Evolutionary conservation across 2,888 invertebrate genomes (phyloP).

Genomic region (Mycalesis mineus): DNA sequence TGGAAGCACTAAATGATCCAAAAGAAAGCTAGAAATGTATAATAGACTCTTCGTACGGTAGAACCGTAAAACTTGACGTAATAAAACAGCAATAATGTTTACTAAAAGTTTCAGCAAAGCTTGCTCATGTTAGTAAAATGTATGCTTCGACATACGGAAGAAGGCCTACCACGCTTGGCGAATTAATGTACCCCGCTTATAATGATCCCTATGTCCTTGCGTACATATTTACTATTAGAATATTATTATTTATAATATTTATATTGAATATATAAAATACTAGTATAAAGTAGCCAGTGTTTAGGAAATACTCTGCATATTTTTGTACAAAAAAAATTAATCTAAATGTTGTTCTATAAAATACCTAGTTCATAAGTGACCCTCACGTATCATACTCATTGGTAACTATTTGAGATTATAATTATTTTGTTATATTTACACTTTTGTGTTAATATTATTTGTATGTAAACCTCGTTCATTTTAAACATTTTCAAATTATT

Average conservation of each 20-base stretch:
- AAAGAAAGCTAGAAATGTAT: conserved; percentile 3
- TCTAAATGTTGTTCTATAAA: conserved; percentile 43
- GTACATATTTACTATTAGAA: conserved; percentile 32
- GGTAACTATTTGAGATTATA: conserved; percentile 50
- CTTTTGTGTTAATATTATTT: no score
- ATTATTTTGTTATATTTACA: conserved; percentile 29
- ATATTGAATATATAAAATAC: conserved; percentile 34
- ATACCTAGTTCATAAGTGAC: conserved; percentile 36
- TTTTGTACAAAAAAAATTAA: conserved; percentile 60
- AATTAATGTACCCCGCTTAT: conserved; percentile 4
- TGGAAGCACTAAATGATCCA: not conserved
- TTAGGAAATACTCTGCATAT: conserved; percentile 59
- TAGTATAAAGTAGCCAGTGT: conserved; percentile 43
- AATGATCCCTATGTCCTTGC: conserved; percentile 31
- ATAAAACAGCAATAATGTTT: conserved; percentile 36
- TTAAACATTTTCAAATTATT: no score
- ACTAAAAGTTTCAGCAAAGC: conserved; percentile 33
- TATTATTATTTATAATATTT: conserved; percentile 31
- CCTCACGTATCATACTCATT: conserved; percentile 51
- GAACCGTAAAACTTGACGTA: conserved; percentile 22
- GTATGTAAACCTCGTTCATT: no score
- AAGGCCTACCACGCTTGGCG: conserved; percentile 4
- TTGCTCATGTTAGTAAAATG: conserved; percentile 36
- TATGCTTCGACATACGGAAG: conserved; percentile 32
- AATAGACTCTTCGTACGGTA: conserved; percentile 20